Conservation (phyloP, 2,113 vertebrate genomes). For the Clinocottus analis region DNA sequence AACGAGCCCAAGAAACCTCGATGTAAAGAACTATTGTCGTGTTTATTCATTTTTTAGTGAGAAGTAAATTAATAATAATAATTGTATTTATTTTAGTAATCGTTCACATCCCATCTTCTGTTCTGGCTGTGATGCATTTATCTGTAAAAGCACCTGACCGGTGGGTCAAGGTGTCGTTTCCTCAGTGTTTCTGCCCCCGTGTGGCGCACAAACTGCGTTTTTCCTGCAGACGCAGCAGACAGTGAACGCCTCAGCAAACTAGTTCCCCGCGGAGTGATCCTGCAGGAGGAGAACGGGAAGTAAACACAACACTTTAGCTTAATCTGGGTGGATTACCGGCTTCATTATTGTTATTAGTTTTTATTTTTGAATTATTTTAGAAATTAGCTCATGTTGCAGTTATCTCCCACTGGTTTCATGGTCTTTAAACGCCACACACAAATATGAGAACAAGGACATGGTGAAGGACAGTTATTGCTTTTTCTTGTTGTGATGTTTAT, state of each 20-base stretch:
- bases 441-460: conserved; percentile 24
- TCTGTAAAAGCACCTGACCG: conserved; percentile 33
- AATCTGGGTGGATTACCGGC: not conserved
- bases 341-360: not conserved
- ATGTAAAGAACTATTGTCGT: not conserved
- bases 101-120: not conserved
- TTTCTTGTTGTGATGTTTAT: conserved; percentile 25
- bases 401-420: not conserved
- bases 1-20: not conserved
- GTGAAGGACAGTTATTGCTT: conserved; percentile 3
- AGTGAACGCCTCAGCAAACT: not conserved
- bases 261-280: not conserved
- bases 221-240: conserved; percentile 8
- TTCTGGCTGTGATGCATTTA: not conserved
- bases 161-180: conserved; percentile 51
- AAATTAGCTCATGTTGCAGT: not conserved
- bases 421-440: not conserved
- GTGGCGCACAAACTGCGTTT: conserved; percentile 67
- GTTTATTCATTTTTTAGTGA: not conserved
- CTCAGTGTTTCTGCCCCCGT: conserved; percentile 81
- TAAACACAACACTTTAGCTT: not conserved
- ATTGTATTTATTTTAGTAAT: no score
- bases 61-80: no score
- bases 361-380: not conserved
- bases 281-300: not conserved